Conservation (phyloP, 2,888 invertebrate genomes). For the Dolichomitus sp. region DNA sequence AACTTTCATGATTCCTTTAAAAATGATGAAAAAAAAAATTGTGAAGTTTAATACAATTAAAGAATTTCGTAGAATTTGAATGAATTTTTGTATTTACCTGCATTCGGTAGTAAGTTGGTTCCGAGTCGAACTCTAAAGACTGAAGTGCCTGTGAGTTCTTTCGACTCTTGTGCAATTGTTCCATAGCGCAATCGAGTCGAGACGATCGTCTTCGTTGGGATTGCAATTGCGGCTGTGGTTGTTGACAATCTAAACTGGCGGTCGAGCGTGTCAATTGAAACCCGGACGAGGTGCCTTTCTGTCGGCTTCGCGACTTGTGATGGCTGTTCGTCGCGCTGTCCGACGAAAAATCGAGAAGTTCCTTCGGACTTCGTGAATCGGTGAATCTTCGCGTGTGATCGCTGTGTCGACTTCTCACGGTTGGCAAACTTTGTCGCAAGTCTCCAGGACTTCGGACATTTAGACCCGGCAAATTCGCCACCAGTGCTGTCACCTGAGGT, state of each 20-base stretch:
- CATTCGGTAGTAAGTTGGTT: slow-evolving; percentile 88
- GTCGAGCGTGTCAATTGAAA: slow-evolving; percentile 81
- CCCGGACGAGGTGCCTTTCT: slow-evolving; percentile 45
- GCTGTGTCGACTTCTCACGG: slow-evolving; percentile 75
- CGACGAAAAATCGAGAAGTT: slow-evolving; percentile 86
- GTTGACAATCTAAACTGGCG: slow-evolving; percentile 79
- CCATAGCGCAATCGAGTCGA: slow-evolving; percentile 77
- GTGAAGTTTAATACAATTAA: not conserved
- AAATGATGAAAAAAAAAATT: no score
- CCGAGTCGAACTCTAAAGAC: slow-evolving; percentile 93
- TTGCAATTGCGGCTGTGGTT: slow-evolving; percentile 72
- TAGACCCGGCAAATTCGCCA: slow-evolving; percentile 89
- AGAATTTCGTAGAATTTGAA: not conserved
- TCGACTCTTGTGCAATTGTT: slow-evolving; percentile 78
- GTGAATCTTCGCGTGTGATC: slow-evolving; percentile 68
- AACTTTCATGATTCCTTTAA: no score
- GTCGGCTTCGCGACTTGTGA: slow-evolving; percentile 87
- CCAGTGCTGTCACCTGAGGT: slow-evolving; percentile 92
- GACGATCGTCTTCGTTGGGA: slow-evolving; percentile 76
- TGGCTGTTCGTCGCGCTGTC: slow-evolving; percentile 87
- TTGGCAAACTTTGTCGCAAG: slow-evolving; percentile 80
- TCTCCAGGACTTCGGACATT: slow-evolving; percentile 84
- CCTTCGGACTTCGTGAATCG: slow-evolving; percentile 83
- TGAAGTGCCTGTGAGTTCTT: slow-evolving; percentile 82
- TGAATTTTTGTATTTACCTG: slow-evolving; percentile 77